Base-by-base conservation (phyloP, 2,113 vertebrate species). In the Saimiri boliviensis region DNA sequence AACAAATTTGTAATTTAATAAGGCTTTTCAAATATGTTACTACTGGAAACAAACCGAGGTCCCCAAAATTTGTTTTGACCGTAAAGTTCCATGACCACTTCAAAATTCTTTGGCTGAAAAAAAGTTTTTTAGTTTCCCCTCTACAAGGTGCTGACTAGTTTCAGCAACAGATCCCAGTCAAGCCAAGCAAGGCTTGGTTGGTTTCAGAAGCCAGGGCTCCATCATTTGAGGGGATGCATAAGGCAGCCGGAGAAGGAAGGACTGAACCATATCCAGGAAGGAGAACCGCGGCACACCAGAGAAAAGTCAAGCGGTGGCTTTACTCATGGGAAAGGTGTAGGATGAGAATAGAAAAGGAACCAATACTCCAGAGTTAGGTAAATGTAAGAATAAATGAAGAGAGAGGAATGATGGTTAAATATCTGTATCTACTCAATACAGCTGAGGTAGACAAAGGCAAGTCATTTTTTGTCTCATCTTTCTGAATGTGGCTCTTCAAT, bases 11-110 rank as follows among this genome's bases (percentile, higher is more conserved):
- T 35, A 35, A 74, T 81, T 88, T 86, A 83, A 70, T 66, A 66
- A 0, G 3, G 1, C 27, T 92, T 94, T 97, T 92, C 71, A 79
- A 92, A 87, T 8, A 8, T 35, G 77, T 85, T 82, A 79, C 66
- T 8, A 11, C 66, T 92, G 40, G 71, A 82, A 94, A 66, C 47
- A 88, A 92, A 40, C 71, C 9, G 32, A 77, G 77, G 5, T 32
- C 63, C 77, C 86, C 82, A 60, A 82, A 85, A 54, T 92, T 49
- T 87, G 52, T 92, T 90, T 90, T 81, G 23, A 93, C 35, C 84
- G 5, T 90, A 84, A 97, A 97, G 66, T 74, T 93, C 95, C 93
- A 27, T 68, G 71, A 90, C 27, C 81, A 45, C 58, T 92, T 88
- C 84, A 63, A 79, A 90, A 96, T 56, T 90, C 71, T 71, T 54